Evolutionary conservation across 2,888 invertebrate species (phyloP), one percentile per base, ranked within the genome.

Genomic region (Nebria salina): DNA sequence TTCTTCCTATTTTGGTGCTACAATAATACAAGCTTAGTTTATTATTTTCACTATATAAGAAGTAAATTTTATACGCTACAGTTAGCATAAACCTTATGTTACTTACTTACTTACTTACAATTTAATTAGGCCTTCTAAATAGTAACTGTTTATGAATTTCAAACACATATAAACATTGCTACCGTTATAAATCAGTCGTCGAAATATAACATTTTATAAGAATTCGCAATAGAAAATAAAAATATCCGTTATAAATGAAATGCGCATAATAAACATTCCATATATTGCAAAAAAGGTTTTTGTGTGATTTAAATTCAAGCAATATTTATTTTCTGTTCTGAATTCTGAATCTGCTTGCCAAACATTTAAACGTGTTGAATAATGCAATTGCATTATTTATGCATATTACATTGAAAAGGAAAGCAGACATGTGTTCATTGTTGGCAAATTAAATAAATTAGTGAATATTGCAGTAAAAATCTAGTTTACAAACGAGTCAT

Each of bases 111-210:
- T n/a, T n/a, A 85, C 87, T 87, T 88, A 88, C 84, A 86, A 85
- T 83, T 87, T 88, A 88, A 84, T 88, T 88, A 88, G 88, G 88
- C 88, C 88, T 87, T 87, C 88, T 87, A 87, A 76, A 86, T 87
- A 87, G 85, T 86, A 86, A 86, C 84, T 85, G 84, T 85, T 85
- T 86, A 80, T 72, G 68, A 80, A 80, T 75, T 15, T 15, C 74
- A 79, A 80, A 80, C 73, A 75, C 80, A 80, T 13, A 70, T 80
- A 70, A 15, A 15, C 4, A 25, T 68, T 25, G 25, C 25, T 68
- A 25, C 15, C 68, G 13, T 25, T 68, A 4, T 7, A 6, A 54
- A 54, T 54, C 54, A 54, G 54, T 54, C 54, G 54, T 54, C 54
- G 13, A 11, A 1, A 54, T 54, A 54, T 54, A 54, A 54, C 54